phyloP scores from a whole-genome alignment of 1,140 invertebrate genomes.

The Drosophila nasuta region DNA sequence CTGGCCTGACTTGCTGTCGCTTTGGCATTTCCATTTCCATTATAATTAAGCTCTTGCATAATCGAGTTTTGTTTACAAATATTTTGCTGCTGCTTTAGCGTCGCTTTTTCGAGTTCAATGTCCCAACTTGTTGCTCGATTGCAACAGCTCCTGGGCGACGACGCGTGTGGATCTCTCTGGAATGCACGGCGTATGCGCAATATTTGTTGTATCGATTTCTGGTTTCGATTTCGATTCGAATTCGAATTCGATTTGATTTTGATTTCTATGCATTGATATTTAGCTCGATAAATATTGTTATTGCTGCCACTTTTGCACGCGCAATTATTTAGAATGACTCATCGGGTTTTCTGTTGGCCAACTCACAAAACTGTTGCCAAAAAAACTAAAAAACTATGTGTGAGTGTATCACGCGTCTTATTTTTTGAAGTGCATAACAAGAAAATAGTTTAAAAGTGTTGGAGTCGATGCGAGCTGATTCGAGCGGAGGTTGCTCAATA shows the following conservation, averaged over 20 bases:
- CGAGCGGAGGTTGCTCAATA: conserved; percentile 77
- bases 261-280: conserved; percentile 52
- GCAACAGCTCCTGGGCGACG: conserved; percentile 73
- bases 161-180: conserved; percentile 74
- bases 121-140: conserved; percentile 66
- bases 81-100: conserved; percentile 39
- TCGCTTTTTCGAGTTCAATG: conserved; percentile 76
- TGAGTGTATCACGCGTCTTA: conserved; percentile 15
- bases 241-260: conserved; percentile 12
- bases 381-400: conserved; percentile 21
- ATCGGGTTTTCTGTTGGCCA: conserved; percentile 68
- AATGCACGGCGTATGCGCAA: conserved; percentile 67
- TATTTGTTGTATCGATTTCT: conserved; percentile 35
- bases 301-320: conserved; percentile 59
- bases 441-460: conserved; percentile 78
- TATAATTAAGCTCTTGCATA: conserved; percentile 80
- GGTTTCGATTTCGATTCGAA: conserved; percentile 14
- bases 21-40: conserved; percentile 78
- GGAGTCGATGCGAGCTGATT: conserved; percentile 53
- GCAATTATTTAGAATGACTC: conserved; percentile 79
- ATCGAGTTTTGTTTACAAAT: conserved; percentile 76
- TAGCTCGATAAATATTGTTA: conserved; percentile 72
- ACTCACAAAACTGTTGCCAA: conserved; percentile 58
- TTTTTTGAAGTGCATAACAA: conserved; percentile 71
- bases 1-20: conserved; percentile 44